These are phyloP conservation scores for Strigamia maritima DNA, from an alignment of 2,888 invertebrate genomes.

Conservation along the genomic window DNA sequence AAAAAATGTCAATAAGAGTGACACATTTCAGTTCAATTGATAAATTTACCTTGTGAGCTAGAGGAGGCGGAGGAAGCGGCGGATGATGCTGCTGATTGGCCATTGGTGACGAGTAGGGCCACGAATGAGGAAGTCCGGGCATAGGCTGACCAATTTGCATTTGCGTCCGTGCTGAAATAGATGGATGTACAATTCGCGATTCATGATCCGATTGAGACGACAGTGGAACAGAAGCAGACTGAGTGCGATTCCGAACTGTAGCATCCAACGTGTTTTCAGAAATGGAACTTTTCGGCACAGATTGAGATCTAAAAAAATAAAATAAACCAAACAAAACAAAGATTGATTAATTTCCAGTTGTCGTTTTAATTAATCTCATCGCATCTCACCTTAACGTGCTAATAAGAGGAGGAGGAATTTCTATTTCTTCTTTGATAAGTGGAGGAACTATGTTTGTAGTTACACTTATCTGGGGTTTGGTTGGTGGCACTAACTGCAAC, in stretches of 20 bases:
- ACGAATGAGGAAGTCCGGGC: slow-evolving; percentile 41
- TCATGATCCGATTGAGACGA: slow-evolving; percentile 15
- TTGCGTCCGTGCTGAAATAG: slow-evolving; percentile 40
- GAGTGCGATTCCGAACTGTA: slow-evolving; percentile 37
- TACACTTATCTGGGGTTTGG: slow-evolving; percentile 9
- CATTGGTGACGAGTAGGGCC: slow-evolving; percentile 38
- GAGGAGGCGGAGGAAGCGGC: slow-evolving; percentile 18
- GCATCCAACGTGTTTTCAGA: slow-evolving; percentile 40
- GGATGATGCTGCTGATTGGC: slow-evolving; percentile 34
- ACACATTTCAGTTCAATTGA: too few relatives aligned
- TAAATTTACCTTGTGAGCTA: background rate
- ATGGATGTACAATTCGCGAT: slow-evolving; percentile 4
- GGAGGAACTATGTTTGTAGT: background rate
- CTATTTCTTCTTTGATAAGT: slow-evolving; percentile 30
- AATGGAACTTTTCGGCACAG: slow-evolving; percentile 38
- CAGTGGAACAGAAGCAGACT: slow-evolving; percentile 36
- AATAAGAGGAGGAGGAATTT: background rate
- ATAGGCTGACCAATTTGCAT: slow-evolving; percentile 43
- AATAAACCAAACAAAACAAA: background rate
- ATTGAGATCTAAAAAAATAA: slow-evolving; percentile 38
- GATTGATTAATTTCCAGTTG: background rate
- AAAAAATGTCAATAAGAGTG: background rate
- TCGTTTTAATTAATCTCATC: background rate
- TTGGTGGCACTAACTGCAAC: background rate
- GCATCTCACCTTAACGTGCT: slow-evolving; percentile 31